A percentile compares a stretch with the other conserved stretches of the same genome.
phyloP scores from a whole-genome alignment of 2,888 invertebrate genomes.

The Ophonus ardosiacus region DNA sequence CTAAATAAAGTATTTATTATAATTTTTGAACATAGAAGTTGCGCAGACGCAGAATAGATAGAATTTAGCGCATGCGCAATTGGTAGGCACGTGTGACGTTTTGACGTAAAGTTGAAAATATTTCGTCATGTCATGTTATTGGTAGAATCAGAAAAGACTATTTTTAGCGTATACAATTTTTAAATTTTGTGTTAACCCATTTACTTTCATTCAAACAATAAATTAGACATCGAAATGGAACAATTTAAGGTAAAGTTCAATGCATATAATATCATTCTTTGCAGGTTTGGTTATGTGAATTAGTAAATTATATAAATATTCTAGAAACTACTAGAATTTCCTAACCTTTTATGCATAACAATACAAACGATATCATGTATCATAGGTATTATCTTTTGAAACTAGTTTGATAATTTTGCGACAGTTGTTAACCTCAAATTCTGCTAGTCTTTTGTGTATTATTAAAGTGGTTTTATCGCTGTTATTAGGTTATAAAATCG shows the following conservation, averaged over 20 bases:
- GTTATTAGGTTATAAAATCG: constrained; percentile 14
- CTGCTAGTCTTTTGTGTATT: neutral
- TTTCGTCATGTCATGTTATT: constrained; percentile 54
- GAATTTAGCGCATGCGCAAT: constrained; percentile 5
- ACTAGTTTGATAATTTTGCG: neutral
- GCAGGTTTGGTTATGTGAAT: neutral
- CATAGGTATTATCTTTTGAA: constrained; percentile 7
- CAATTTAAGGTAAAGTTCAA: constrained; percentile 32
- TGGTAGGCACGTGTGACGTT: constrained; percentile 45
- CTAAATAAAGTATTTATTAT: constrained; percentile 1
- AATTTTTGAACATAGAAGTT: neutral
- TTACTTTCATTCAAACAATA: neutral
- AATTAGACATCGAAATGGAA: constrained; percentile 19
- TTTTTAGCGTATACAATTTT: constrained; percentile 42
- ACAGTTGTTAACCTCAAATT: constrained; percentile 36
- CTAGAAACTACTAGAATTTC: constrained; percentile 27
- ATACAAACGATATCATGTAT: constrained; percentile 7
- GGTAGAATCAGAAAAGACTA: constrained; percentile 7
- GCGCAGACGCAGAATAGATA: no score
- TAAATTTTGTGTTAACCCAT: constrained; percentile 33
- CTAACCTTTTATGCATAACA: constrained; percentile 32
- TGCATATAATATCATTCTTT: neutral
- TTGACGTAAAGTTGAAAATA: constrained; percentile 22
- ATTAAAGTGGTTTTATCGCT: constrained; percentile 2
- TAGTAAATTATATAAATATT: constrained; percentile 11